Evolutionary conservation across 2,797 vertebrate genomes (phyloP), one percentile per base, ranked within the genome.

Genomic region (Diplodus sargus): DNA sequence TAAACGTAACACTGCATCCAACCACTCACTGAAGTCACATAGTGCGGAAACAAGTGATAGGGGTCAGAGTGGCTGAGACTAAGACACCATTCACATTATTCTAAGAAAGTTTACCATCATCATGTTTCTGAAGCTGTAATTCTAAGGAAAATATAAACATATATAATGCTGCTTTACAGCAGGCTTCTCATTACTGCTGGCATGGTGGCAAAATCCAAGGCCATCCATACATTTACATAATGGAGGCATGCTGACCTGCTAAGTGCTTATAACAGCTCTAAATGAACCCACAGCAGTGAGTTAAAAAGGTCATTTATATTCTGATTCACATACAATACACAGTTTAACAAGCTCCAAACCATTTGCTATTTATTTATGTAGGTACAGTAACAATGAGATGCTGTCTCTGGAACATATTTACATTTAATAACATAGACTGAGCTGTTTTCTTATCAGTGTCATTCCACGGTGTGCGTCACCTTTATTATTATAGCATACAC

Each of bases 401-500:
- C 45, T 22, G 13, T 25, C 30, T 60, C 18, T 42, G 28, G 4
- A 58, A 68, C 28, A 69, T 51, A 84, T 70, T 67, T n/a, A 25
- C 22, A 71, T 74, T 34, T 66, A 73, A 76, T 30, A 22, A 4
- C 30, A 52, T 18, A 52, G 5, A 4, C 14, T 85, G 20, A 75
- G 64, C 64, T 76, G 81, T 45, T 52, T 13, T 20, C n/a, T 15
- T 17, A 18, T 61, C 22, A 17, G 25, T 13, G 12, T 70, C 25
- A 68, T 43, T 78, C 8, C 8, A 59, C 52, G 18, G 25, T 3
- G 43, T 71, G 56, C 12, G 14, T 67, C 71, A 47, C 4, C 34
- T 16, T 74, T 71, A 80, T 66, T 81, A 57, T 51, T 76, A 61
- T 20, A n/a, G 48, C 30, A n/a, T 17, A 17, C 63, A 16, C 51